Base-by-base conservation (phyloP, 2,888 invertebrate genomes). In the Cyclophora albipunctata region DNA sequence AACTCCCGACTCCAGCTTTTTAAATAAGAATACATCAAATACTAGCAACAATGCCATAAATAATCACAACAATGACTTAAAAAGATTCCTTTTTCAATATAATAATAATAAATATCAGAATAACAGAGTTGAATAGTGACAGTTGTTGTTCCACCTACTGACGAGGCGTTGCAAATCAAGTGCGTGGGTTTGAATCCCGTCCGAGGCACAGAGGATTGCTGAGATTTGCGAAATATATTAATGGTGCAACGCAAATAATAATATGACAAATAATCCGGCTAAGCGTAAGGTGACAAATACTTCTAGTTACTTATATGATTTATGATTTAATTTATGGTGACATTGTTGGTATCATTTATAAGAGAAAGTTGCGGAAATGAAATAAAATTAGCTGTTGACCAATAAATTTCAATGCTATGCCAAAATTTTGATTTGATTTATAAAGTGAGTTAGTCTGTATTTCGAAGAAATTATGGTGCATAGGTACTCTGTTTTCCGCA, bases 121-220 rank as follows among this genome's bases (percentile, higher is more conserved):
- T 68, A 68, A 64, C 56, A 53, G 49, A 58, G 49, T 57, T 57
- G 55, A 60, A 59, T 64, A 64, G 67, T 68, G 69, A 73, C 69
- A 65, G 67, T 63, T 57, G 58, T 53, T 54, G 57, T 65, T 66
- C 61, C 74, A 73, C 77, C 78, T 77, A 79, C 80, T 72, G 60
- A 61, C 63, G 64, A 61, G 72, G 70, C 71, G 59, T 79, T 80
- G 83, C 84, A 84, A 87, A 84, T 84, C 78, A 84, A 72, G 69
- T 77, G 87, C 86, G 86, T 87, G 84, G 87, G 87, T 73, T 74
- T 71, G 60, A 69, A 67, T 72, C 75, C 76, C 64, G 60, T 63
- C 72, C 68, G 73, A 54, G 54, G 51, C 59, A 58, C 61, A 60
- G 64, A 69, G 62, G 68, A 73, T 71, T 73, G 73, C 69, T 59